A percentile compares a stretch with the other conserved stretches of the same genome.
Evolutionary conservation across 2,888 invertebrate genomes (phyloP).

Genomic region (Latrodectus elegans): DNA sequence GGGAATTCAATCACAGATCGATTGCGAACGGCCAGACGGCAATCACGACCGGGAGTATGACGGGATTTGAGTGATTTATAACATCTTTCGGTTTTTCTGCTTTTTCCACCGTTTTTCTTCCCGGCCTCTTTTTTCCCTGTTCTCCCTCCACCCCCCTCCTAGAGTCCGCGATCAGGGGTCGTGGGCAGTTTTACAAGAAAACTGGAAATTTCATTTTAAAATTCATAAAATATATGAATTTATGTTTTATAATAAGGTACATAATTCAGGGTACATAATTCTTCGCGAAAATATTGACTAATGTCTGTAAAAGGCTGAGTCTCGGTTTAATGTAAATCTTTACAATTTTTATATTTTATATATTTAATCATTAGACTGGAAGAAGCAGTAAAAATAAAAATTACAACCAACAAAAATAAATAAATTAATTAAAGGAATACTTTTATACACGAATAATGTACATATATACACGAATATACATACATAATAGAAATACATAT

Average conservation of each 20-base stretch:
- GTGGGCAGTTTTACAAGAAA: conserved; percentile 57
- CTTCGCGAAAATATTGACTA: no score
- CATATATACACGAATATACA: no score
- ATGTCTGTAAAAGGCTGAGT: no score
- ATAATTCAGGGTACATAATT: not conserved
- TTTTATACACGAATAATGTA: no score
- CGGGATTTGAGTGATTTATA: conserved; percentile 69
- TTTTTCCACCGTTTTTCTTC: conserved; percentile 17
- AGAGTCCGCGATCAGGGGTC: conserved; percentile 26
- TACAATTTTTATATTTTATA: no score
- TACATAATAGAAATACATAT: no score
- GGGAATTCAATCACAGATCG: conserved; percentile 68
- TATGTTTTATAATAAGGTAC: not conserved
- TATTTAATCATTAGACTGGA: no score
- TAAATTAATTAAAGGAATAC: no score
- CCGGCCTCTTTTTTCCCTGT: conserved; percentile 9
- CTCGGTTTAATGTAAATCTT: no score
- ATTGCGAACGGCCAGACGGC: conserved; percentile 52
- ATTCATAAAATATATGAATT: not conserved
- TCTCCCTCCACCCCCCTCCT: not conserved
- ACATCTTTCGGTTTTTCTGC: conserved; percentile 18
- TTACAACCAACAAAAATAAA: no score
- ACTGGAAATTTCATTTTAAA: conserved; percentile 33
- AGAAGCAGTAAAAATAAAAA: no score
- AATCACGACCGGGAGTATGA: conserved; percentile 63